Percentiles rank a stretch among this genome's conserved stretches.
These are phyloP conservation scores for Aurelia aurita DNA, from an alignment of 30 jellyfish, hydroid and myxozoan species.

Conservation along the genomic window DNA sequence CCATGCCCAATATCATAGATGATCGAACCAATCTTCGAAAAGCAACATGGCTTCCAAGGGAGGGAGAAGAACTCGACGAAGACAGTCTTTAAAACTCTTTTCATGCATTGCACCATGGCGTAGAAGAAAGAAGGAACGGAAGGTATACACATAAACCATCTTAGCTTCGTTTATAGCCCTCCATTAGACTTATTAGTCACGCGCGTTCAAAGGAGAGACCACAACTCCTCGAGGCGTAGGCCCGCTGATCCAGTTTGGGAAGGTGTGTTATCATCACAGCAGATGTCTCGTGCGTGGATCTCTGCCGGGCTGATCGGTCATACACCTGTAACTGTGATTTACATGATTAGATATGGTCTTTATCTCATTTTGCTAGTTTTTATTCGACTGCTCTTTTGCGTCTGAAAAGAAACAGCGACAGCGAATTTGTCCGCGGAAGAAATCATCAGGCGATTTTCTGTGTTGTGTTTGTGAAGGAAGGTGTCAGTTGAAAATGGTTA, in stretches of 20 bases:
- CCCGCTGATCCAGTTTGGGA: no score
- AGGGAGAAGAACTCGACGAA: slow-evolving; percentile 78
- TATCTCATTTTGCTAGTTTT: slow-evolving; percentile 4
- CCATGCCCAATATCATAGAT: slow-evolving; percentile 57
- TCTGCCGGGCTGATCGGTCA: no score
- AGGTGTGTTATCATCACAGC: no score
- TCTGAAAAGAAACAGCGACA: not conserved
- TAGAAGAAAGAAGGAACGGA: slow-evolving; percentile 69
- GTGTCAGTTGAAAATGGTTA: no score
- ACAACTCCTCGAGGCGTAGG: no score
- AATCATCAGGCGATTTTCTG: no score
- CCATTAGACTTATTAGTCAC: not conserved
- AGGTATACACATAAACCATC: slow-evolving; percentile 20
- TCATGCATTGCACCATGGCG: slow-evolving; percentile 83
- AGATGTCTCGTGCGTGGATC: no score
- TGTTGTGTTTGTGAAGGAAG: no score
- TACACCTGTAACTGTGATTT: not conserved
- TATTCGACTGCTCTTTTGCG: slow-evolving; percentile 16
- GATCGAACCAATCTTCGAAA: slow-evolving; percentile 17
- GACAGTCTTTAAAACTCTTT: slow-evolving; percentile 64
- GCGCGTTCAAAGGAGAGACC: no score
- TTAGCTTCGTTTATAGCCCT: not conserved
- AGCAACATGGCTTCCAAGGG: slow-evolving; percentile 73
- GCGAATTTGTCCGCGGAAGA: slow-evolving; percentile 2
- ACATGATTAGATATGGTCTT: slow-evolving; percentile 9